Evolutionary conservation across 37 sponge, comb jelly and placozoan species (phyloP).

Genomic region (Beroe forskalii): DNA sequence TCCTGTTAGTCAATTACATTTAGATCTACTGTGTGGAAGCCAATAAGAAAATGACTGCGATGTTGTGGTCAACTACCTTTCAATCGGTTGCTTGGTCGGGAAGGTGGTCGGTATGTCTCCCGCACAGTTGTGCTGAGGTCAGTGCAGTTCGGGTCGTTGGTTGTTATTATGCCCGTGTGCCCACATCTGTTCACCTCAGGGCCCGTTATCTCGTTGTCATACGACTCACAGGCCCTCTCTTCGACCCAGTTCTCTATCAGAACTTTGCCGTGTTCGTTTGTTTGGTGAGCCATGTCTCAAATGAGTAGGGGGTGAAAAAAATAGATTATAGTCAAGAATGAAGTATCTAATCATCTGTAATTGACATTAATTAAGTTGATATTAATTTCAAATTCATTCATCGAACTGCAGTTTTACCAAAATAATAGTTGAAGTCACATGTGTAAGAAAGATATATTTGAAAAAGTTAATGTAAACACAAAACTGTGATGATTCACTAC

Average conservation of each 20-base stretch:
- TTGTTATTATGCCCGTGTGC: constrained; percentile 43
- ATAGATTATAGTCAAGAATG: no score
- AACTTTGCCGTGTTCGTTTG: constrained; percentile 48
- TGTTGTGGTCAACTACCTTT: neutral
- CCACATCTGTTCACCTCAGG: constrained; percentile 56
- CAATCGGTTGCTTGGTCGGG: neutral
- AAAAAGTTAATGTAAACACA: no score
- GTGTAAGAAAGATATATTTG: no score
- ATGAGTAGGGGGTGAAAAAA: neutral
- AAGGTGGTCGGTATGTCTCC: constrained; percentile 51
- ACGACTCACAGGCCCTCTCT: constrained; percentile 46
- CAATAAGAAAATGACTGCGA: no score
- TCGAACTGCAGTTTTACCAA: no score
- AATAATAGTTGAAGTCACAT: no score
- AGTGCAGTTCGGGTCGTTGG: neutral
- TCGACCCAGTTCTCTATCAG: constrained; percentile 63
- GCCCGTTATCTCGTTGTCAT: neutral
- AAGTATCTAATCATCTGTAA: no score
- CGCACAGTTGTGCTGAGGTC: constrained; percentile 23
- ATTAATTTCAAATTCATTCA: no score
- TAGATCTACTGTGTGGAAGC: no score
- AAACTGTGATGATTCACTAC: no score
- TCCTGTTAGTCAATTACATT: neutral
- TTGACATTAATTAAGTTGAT: no score
- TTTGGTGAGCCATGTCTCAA: constrained; percentile 41